Conservation (phyloP, 1,140 invertebrate genomes). For the Magallana gigas region DNA sequence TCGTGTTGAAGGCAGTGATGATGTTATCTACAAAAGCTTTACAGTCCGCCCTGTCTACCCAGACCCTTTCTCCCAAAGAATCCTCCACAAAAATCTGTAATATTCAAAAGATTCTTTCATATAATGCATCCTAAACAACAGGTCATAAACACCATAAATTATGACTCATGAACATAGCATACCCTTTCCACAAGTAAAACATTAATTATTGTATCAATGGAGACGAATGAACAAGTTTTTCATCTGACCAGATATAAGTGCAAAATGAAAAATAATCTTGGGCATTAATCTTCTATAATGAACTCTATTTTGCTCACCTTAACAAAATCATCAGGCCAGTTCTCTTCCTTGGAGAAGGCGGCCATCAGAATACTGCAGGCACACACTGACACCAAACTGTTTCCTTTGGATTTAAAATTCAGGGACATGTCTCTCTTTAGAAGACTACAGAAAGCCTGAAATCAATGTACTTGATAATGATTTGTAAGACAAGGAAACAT, state of each 20-base stretch:
- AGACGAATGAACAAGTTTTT: too few relatives aligned
- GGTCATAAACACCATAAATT: too few relatives aligned
- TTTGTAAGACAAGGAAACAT: too few relatives aligned
- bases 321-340: constrained; percentile 82
- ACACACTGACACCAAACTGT: constrained; percentile 89
- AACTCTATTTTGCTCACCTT: constrained; percentile 72
- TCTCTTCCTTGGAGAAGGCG: constrained; percentile 85
- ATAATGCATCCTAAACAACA: too few relatives aligned
- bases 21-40: constrained; percentile 96
- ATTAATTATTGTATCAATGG: too few relatives aligned
- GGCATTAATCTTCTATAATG: too few relatives aligned
- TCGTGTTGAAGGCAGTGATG: constrained; percentile 91
- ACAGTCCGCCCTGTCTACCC: constrained; percentile 95
- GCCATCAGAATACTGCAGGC: constrained; percentile 91
- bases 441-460: constrained; percentile 85
- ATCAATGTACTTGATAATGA: neutral
- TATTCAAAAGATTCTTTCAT: too few relatives aligned
- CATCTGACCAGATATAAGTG: too few relatives aligned
- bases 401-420: constrained; percentile 86
- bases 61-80: constrained; percentile 92
- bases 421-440: constrained; percentile 88
- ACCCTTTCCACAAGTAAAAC: too few relatives aligned
- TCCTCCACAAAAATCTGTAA: constrained; percentile 94
- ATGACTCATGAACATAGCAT: too few relatives aligned
- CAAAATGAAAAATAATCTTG: too few relatives aligned